Evolutionary conservation across 2,888 invertebrate species (phyloP), one percentile per base, ranked within the genome.

Genomic region (Leptopilina drosophilae): DNA sequence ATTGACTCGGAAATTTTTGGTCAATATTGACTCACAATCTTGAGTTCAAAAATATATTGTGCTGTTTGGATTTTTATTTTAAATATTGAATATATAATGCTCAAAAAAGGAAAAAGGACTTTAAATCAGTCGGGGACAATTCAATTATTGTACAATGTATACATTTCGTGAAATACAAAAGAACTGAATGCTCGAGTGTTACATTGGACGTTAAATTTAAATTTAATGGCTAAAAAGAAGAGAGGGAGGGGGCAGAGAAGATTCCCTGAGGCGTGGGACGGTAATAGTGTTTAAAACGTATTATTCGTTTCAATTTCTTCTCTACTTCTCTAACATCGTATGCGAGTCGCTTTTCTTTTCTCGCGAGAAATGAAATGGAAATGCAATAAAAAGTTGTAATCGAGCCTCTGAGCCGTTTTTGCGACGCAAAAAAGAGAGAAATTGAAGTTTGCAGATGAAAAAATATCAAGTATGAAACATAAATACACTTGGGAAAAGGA

Each of bases 371-470:
- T 89, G 88, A 87, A 90, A 90, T 90, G 89, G 88, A 91, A 90
- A 91, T 90, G 90, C 87, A 90, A 91, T 91, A 89, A 90, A 83
- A 91, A 91, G 88, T 91, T 90, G 88, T 90, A 89, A 90, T 90
- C 86, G 88, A 87, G 85, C 84, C 84, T 78, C 42, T 42, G 42
- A 42, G 42, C 42, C 82, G 81, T 79, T 33, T 11, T 33, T 8
- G 46, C 20, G 20, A 49, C 20, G 62, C 7, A 3, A 62, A 2
- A 62, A 62, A 5, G 62, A 8, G 42, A 42, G 42, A 42, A 42
- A 42, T 20, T 33, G 33, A 3, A 33, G 33, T 33, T 49, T 49
- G 49, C 49, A 49, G 11, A 49, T 49, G 49, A 20, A 49, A 49
- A 49, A 49, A 49, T 49, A 12, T 11, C 11, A 49, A 49, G 12